Evolutionary conservation across 2,797 vertebrate genomes (phyloP).

Genomic region (Mastacembelus armatus): DNA sequence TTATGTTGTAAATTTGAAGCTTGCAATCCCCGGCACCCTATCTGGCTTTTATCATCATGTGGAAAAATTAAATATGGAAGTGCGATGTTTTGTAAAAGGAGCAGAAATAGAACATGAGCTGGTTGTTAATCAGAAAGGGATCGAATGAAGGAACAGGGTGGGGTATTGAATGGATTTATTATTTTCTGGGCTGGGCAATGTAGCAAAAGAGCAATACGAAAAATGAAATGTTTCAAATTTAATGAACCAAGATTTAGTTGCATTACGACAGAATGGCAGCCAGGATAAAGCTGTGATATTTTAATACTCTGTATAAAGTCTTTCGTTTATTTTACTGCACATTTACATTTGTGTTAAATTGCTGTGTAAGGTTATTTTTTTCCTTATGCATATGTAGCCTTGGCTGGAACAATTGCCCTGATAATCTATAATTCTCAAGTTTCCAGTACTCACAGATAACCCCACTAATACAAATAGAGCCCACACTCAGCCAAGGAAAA

Average conservation of each 20-base stretch:
- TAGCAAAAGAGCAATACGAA: not conserved
- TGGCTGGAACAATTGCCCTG: constrained; percentile 4
- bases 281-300: not conserved
- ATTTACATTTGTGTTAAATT: not conserved
- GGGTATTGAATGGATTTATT: constrained; percentile 2
- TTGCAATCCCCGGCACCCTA: not conserved
- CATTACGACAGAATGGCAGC: not conserved
- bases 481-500: constrained; percentile 16
- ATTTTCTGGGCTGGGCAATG: not conserved
- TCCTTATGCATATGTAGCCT: not conserved
- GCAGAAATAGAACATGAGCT: constrained; percentile 30
- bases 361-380: not conserved
- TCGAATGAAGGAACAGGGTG: not conserved
- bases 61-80: constrained; percentile 43
- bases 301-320: not conserved
- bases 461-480: not conserved
- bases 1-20: constrained; percentile 43
- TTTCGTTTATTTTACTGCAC: not conserved
- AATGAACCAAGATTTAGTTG: not conserved
- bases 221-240: not conserved
- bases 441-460: constrained; percentile 1
- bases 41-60: constrained; percentile 46
- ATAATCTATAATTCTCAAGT: constrained; percentile 28
- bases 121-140: constrained; percentile 29
- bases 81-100: constrained; percentile 22